Percentiles rank a stretch among this genome's conserved stretches.
phyloP scores from a whole-genome alignment of 2,113 vertebrate genomes.

The Plestiodon gilberti region DNA sequence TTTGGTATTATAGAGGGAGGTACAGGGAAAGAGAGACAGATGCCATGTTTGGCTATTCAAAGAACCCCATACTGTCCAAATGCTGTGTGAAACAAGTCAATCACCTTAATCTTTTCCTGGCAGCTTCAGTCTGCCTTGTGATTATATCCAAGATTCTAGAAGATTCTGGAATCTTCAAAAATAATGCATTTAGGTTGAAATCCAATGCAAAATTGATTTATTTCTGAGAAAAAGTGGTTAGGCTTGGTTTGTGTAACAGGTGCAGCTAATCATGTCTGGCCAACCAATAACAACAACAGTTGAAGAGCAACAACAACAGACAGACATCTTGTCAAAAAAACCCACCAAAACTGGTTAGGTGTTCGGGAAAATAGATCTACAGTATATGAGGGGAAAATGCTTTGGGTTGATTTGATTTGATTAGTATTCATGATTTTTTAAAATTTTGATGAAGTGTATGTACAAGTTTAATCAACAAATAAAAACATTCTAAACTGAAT shows the following conservation, averaged over 20 bases:
- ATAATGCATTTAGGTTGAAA: too few relatives aligned
- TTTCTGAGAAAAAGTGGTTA: background rate
- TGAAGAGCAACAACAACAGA: slow-evolving; percentile 23
- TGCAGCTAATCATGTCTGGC: background rate
- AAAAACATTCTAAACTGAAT: background rate
- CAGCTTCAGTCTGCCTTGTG: too few relatives aligned
- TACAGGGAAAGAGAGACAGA: too few relatives aligned
- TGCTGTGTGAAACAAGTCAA: too few relatives aligned
- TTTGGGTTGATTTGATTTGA: background rate
- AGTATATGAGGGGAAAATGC: background rate
- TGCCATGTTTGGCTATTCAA: too few relatives aligned
- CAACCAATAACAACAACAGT: slow-evolving; percentile 38
- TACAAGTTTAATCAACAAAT: background rate
- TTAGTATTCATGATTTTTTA: background rate
- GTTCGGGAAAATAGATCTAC: background rate
- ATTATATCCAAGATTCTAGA: too few relatives aligned
- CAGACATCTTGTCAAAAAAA: background rate
- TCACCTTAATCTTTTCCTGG: too few relatives aligned
- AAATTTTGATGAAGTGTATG: slow-evolving; percentile 4
- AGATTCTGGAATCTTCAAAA: too few relatives aligned
- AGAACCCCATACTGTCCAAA: too few relatives aligned
- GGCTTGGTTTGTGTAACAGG: background rate
- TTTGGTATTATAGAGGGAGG: too few relatives aligned
- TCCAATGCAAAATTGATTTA: background rate
- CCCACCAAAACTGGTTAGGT: background rate